Conservation (phyloP, 2,888 invertebrate species). For the Drosophila pullipes region DNA sequence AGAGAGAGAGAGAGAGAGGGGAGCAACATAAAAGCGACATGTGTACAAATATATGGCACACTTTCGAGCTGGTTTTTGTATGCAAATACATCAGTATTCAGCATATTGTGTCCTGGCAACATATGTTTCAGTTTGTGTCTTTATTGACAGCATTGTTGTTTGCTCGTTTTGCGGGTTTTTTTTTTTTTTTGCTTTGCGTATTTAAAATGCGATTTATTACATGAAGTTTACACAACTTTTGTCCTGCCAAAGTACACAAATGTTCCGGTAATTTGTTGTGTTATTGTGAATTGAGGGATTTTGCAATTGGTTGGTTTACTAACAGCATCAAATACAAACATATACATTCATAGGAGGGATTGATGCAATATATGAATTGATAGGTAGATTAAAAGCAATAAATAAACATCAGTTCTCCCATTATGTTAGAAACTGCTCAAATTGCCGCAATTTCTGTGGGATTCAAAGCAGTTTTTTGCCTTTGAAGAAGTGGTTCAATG, state of each 20-base stretch:
- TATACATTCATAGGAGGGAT: conserved; percentile 30
- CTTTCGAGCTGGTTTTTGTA: conserved; percentile 53
- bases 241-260: conserved; percentile 15
- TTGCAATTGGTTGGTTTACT: conserved; percentile 67
- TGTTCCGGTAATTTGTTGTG: conserved; percentile 50
- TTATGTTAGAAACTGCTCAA: conserved; percentile 23
- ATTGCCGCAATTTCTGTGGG: conserved; percentile 30
- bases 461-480: conserved; percentile 26
- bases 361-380: conserved; percentile 64
- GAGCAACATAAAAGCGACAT: conserved; percentile 65
- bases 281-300: conserved; percentile 33
- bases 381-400: conserved; percentile 64
- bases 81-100: conserved; percentile 50
- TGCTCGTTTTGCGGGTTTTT: conserved; percentile 37
- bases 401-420: conserved; percentile 36
- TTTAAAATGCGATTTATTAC: conserved; percentile 79
- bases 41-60: conserved; percentile 73
- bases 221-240: conserved; percentile 61
- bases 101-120: conserved; percentile 40
- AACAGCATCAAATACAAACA: conserved; percentile 12
- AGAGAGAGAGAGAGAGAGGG: conserved; percentile 5
- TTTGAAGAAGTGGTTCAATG: conserved; percentile 25
- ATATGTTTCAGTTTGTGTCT: conserved; percentile 43
- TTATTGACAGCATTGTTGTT: conserved; percentile 75
- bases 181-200: conserved; percentile 46